These are phyloP conservation scores for Todiramphus chloris DNA, from an alignment of 2,113 vertebrate species.

Conservation along the genomic window DNA sequence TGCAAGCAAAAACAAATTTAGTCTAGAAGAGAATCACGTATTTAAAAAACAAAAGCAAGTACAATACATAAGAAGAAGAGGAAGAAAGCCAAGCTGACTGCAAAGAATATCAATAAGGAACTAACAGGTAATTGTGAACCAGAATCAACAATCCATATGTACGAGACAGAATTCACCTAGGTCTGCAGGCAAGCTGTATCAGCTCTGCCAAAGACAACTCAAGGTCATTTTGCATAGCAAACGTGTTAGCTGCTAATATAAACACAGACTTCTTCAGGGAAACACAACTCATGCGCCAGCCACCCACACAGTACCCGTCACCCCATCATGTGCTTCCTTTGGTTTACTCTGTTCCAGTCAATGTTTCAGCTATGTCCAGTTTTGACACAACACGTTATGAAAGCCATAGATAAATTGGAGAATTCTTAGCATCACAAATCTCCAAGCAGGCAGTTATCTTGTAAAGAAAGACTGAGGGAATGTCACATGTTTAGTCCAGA, in stretches of 20 bases:
- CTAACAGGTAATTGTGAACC: conserved; percentile 33
- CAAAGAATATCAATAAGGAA: conserved; percentile 61
- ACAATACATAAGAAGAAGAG: background rate
- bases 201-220: conserved; percentile 20
- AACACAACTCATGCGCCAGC: background rate
- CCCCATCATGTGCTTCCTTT: background rate
- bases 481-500: background rate
- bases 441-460: background rate
- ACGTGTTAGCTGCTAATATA: background rate
- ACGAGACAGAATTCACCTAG: background rate
- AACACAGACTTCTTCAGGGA: conserved; percentile 10
- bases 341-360: background rate
- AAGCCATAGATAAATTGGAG: background rate
- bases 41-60: conserved; percentile 49
- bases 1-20: conserved; percentile 34
- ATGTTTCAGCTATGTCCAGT: background rate
- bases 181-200: background rate
- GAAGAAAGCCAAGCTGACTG: conserved; percentile 49
- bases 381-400: background rate
- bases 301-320: rapidly evolving
- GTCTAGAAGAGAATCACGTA: background rate
- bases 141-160: conserved; percentile 22
- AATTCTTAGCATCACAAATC: background rate
- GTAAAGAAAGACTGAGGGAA: background rate
- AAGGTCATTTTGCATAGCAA: conserved; percentile 40